phyloP scores from a whole-genome alignment of 1,140 invertebrate genomes.

The Pachypsylla venusta region DNA sequence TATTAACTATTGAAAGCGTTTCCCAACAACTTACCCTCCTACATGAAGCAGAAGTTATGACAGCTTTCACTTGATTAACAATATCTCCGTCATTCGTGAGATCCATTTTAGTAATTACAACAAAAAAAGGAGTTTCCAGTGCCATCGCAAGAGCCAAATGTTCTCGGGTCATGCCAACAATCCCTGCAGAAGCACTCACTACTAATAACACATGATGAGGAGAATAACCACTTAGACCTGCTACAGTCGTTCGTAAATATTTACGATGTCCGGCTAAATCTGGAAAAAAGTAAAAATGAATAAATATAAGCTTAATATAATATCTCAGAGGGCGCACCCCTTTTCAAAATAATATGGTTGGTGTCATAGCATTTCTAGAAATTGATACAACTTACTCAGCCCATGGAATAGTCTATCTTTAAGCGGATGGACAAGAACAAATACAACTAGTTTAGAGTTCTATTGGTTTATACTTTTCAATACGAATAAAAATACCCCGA shows the following conservation, averaged over 20 bases:
- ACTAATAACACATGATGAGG: slow-evolving; percentile 92
- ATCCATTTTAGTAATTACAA: slow-evolving; percentile 83
- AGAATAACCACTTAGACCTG: slow-evolving; percentile 67
- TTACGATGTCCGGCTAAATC: slow-evolving; percentile 94
- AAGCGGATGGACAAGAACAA: too few relatives aligned
- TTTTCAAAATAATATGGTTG: too few relatives aligned
- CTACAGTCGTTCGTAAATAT: slow-evolving; percentile 88
- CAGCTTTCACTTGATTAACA: slow-evolving; percentile 39
- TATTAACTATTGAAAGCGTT: slow-evolving; percentile 21
- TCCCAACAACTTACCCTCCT: slow-evolving; percentile 37
- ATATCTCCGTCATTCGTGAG: slow-evolving; percentile 44
- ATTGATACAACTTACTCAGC: too few relatives aligned
- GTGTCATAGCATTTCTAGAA: too few relatives aligned
- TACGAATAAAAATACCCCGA: too few relatives aligned
- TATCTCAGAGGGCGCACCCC: too few relatives aligned
- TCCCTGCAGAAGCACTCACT: slow-evolving; percentile 45
- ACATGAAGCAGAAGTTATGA: slow-evolving; percentile 46
- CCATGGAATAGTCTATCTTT: too few relatives aligned
- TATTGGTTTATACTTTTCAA: too few relatives aligned
- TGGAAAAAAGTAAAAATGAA: background rate
- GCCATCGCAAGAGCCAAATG: slow-evolving; percentile 71
- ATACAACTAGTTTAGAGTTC: too few relatives aligned
- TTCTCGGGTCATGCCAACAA: slow-evolving; percentile 57
- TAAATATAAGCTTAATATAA: too few relatives aligned
- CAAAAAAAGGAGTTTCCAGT: slow-evolving; percentile 74